phyloP scores from a whole-genome alignment of 2,888 invertebrate genomes.

The Apeira syringaria region DNA sequence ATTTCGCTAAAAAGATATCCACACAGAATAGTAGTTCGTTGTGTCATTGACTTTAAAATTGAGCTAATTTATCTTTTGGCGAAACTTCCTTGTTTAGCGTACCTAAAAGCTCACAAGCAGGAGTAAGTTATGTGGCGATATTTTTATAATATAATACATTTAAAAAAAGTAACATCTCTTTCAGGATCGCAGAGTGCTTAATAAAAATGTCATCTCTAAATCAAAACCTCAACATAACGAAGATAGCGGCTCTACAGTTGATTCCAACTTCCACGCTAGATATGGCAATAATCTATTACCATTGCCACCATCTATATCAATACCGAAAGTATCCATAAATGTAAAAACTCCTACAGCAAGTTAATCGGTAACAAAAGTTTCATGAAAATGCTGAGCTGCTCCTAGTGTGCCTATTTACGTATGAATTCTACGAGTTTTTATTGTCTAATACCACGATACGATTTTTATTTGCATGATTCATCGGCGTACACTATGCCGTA shows the following conservation, averaged over 20 bases:
- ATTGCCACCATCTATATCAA: constrained; percentile 69
- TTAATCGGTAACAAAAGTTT: constrained; percentile 7
- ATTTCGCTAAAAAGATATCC: too few relatives aligned
- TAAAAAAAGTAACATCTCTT: constrained; percentile 39
- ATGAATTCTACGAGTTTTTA: constrained; percentile 14
- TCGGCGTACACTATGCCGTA: constrained; percentile 5
- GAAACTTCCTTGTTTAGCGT: too few relatives aligned
- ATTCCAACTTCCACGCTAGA: constrained; percentile 75
- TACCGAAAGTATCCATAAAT: constrained; percentile 70
- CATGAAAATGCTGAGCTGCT: constrained; percentile 6
- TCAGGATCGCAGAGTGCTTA: constrained; percentile 50
- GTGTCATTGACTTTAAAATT: too few relatives aligned
- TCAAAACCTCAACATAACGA: constrained; percentile 35
- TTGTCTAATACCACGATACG: constrained; percentile 10
- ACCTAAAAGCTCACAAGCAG: too few relatives aligned
- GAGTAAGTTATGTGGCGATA: too few relatives aligned
- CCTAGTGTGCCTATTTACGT: constrained; percentile 15
- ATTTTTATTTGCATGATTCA: constrained; percentile 13
- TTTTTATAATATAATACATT: too few relatives aligned
- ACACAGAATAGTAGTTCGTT: too few relatives aligned
- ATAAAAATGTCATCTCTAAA: constrained; percentile 39
- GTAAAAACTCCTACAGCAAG: constrained; percentile 46
- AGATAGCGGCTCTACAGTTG: constrained; percentile 58
- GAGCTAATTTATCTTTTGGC: too few relatives aligned
- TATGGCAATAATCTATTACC: constrained; percentile 78